Conservation (phyloP, 1,140 invertebrate species). For the Drosophila kanapiae region DNA sequence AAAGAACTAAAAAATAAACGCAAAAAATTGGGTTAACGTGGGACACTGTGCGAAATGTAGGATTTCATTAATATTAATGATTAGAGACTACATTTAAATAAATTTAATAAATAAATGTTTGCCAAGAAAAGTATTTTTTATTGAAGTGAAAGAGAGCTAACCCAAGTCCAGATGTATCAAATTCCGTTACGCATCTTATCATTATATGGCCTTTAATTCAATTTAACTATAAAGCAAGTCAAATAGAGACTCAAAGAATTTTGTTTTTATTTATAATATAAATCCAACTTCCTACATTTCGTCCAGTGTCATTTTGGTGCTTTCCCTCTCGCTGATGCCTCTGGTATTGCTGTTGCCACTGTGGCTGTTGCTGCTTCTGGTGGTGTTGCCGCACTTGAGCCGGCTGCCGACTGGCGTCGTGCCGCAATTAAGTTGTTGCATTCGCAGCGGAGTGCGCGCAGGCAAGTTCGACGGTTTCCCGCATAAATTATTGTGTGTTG, state of each 20-base stretch:
- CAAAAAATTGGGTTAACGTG: slow-evolving; percentile 69
- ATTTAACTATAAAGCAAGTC: no score
- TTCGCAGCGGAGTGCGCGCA: slow-evolving; percentile 48
- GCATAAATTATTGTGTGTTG: slow-evolving; percentile 80
- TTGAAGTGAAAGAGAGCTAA: no score
- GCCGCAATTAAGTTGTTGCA: slow-evolving; percentile 80
- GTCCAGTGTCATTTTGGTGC: background rate
- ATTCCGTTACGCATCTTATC: no score
- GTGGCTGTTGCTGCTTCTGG: slow-evolving; percentile 3
- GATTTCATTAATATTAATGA: background rate
- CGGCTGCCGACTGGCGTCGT: slow-evolving; percentile 32
- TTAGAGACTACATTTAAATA: no score
- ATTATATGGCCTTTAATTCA: no score
- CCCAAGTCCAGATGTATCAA: no score
- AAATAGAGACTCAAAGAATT: no score
- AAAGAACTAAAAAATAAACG: slow-evolving; percentile 32
- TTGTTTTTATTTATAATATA: no score
- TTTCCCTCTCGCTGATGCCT: slow-evolving; percentile 19
- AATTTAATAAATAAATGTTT: no score
- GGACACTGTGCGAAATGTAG: slow-evolving; percentile 2
- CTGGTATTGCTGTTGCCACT: slow-evolving; percentile 7
- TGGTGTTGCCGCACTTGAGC: slow-evolving; percentile 40
- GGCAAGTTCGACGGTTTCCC: slow-evolving; percentile 50
- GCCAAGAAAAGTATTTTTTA: no score
- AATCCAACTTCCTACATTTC: background rate